Evolutionary conservation across 2,888 invertebrate species (phyloP), one percentile per base, ranked within the genome.

Genomic region (Trimorus sp.): DNA sequence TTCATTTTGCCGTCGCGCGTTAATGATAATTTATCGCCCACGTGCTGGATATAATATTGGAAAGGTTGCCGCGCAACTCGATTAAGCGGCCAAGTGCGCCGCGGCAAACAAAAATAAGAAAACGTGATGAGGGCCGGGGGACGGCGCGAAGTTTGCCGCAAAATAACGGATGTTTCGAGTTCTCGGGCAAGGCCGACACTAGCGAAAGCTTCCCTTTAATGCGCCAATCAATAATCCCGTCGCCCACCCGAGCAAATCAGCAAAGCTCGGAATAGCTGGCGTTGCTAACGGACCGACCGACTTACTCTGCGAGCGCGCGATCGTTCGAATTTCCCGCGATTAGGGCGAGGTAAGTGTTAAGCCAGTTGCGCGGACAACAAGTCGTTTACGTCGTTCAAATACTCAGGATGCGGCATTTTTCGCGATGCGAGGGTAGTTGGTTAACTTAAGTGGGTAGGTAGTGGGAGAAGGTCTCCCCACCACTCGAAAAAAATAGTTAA

Each of bases 161-260:
- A 69, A 68, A 76, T 73, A 62, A 62, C 56, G 60, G 65, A 48
- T 69, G 78, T 76, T 76, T 68, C 48, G 79, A 73, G 70, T 80
- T 82, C 75, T 84, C 81, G 81, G 80, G 82, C 85, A 83, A 84
- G 84, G 84, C 82, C 84, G 85, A 60, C 70, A 59, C 78, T 71
- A 87, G 79, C 83, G 86, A 84, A 73, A 58, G 89, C 77, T 89
- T 88, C 89, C 88, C 89, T 89, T 89, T 89, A 89, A 89, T 66
- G 62, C 84, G 86, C 82, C 84, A 89, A 89, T 89, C 89, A 87
- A 89, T 89, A 89, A 85, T 85, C 83, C 81, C 83, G 85, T 54
- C 65, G 54, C 65, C 15, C 58, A 38, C 62, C 36, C 65, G 68
- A 45, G 54, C 79, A 60, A 79, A 79, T 79, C 79, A 69, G 59